Conservation (phyloP, 2,113 vertebrate species). For the Pteruthius melanotis region DNA sequence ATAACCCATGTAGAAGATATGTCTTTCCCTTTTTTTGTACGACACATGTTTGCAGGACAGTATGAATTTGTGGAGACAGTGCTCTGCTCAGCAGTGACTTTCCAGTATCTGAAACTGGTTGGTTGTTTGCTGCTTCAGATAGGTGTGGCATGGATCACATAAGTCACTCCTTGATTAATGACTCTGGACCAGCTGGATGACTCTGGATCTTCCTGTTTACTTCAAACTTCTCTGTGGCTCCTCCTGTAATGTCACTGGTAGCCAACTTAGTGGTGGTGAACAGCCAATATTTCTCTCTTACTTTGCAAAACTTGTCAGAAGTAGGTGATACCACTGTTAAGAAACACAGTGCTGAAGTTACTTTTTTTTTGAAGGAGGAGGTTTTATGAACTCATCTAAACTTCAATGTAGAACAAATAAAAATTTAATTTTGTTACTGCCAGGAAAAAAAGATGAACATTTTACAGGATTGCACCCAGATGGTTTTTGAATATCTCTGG, state of each 20-base stretch:
- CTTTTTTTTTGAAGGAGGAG: neutral
- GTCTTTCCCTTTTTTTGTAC: neutral
- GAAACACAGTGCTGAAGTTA: neutral
- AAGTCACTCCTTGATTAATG: neutral
- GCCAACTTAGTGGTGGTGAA: neutral
- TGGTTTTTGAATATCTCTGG: neutral
- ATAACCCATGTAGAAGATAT: neutral
- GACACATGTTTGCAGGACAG: neutral
- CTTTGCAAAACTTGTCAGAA: neutral
- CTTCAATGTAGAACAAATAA: neutral
- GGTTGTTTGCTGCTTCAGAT: neutral
- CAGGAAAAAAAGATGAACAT: neutral
- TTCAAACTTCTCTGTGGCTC: neutral
- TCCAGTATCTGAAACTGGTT: neutral
- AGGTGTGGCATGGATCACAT: fast-evolving
- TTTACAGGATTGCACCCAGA: neutral
- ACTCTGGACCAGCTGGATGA: neutral
- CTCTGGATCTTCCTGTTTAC: neutral
- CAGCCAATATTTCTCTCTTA: neutral
- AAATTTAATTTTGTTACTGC: neutral
- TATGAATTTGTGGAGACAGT: neutral
- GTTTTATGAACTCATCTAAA: neutral
- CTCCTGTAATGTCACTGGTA: neutral
- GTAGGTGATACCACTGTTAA: neutral
- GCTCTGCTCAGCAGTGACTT: neutral